A percentile compares a stretch with the other conserved stretches of the same genome.
Evolutionary conservation across 2,888 invertebrate species (phyloP).

Genomic region (Drosophila nigritarsus): DNA sequence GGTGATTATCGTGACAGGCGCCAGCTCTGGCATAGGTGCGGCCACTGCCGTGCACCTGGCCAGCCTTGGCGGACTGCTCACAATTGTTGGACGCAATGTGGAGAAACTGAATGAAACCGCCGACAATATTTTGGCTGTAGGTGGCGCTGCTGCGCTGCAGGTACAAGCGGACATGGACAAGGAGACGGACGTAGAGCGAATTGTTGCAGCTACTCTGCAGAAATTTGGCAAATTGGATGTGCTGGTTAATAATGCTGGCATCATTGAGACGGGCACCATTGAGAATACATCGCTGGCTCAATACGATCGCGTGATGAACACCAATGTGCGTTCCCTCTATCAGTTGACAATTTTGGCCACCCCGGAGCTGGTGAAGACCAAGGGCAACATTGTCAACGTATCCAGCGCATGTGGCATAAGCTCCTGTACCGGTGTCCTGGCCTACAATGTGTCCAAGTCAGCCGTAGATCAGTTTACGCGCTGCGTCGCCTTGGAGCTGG

Average conservation of each 20-base stretch:
- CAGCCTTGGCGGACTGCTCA: conserved; percentile 88
- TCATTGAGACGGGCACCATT: conserved; percentile 92
- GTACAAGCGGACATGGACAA: conserved; percentile 90
- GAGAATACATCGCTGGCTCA: conserved; percentile 94
- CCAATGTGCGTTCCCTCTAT: conserved; percentile 93
- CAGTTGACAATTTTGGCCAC: conserved; percentile 94
- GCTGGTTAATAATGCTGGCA: conserved; percentile 95
- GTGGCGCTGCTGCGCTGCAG: conserved; percentile 86
- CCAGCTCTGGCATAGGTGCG: conserved; percentile 91
- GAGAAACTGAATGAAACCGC: conserved; percentile 89
- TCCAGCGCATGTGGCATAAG: conserved; percentile 96
- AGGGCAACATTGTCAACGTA: conserved; percentile 96
- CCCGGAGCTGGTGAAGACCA: conserved; percentile 92
- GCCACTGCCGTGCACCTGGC: conserved; percentile 89
- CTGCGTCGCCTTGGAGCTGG: conserved; percentile 95
- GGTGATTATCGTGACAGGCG: conserved; percentile 89
- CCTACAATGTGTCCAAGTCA: conserved; percentile 96
- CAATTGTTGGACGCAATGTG: conserved; percentile 89
- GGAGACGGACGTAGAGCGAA: conserved; percentile 89
- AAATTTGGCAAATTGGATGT: conserved; percentile 92
- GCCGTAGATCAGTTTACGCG: conserved; percentile 97
- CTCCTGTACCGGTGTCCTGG: conserved; percentile 94
- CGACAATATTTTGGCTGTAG: conserved; percentile 81
- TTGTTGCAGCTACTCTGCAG: conserved; percentile 90
- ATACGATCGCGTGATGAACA: conserved; percentile 94